Evolutionary conservation across 92 coral and sea anemone genomes (phyloP).

Genomic region (Zoanthus solanderi): DNA sequence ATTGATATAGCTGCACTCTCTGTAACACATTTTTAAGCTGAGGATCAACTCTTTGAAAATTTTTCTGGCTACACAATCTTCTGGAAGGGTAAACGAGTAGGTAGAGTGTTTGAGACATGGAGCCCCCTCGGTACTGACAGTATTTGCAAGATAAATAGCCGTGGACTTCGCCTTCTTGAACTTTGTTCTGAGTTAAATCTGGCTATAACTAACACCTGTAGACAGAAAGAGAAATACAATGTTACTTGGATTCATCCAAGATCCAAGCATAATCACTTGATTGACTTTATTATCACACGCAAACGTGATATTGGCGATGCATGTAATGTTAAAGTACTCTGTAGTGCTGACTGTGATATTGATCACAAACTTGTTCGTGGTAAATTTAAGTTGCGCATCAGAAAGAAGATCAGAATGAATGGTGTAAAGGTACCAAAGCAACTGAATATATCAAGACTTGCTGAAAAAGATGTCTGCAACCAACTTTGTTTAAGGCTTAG

Average conservation of each 20-base stretch:
- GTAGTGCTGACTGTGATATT: conserved; percentile 37
- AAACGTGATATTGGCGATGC: not conserved
- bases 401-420: conserved; percentile 13
- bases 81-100: not conserved
- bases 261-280: conserved; percentile 41
- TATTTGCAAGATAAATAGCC: conserved; percentile 17
- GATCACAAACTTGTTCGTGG: conserved; percentile 24
- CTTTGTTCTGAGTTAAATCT: conserved; percentile 19
- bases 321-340: conserved; percentile 5
- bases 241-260: conserved; percentile 12
- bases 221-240: conserved; percentile 1
- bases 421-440: conserved; percentile 8
- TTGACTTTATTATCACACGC: conserved; percentile 20
- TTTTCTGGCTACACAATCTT: conserved; percentile 15
- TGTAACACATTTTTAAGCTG: conserved; percentile 12
- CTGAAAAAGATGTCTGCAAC: conserved; percentile 6
- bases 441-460: conserved; percentile 5
- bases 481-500: conserved; percentile 1
- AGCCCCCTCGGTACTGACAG: conserved; percentile 17
- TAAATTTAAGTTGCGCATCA: conserved; percentile 17
- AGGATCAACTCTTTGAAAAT: conserved; percentile 7
- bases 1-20: conserved; percentile 11
- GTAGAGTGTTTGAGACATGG: not conserved
- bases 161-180: conserved; percentile 14
- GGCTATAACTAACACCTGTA: conserved; percentile 8